phyloP scores from a whole-genome alignment of 2,113 vertebrate species.

The Rhinolophus ferrumequinum region DNA sequence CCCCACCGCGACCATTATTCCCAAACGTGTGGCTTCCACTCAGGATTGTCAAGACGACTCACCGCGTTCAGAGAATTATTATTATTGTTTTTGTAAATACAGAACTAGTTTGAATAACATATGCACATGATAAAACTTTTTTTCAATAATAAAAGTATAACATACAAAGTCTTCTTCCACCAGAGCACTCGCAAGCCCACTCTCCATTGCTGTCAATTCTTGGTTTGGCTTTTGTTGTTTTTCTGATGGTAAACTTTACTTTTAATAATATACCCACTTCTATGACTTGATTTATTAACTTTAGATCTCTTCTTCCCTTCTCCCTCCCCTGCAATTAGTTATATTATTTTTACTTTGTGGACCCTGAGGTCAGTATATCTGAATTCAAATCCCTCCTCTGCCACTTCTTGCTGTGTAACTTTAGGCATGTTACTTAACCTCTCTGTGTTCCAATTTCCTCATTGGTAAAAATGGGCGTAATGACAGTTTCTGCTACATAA shows the following conservation, averaged over 20 bases:
- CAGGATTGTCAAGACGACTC: background rate
- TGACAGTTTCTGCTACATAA: background rate
- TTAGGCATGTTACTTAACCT: background rate
- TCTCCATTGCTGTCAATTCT: background rate
- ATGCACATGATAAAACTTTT: background rate
- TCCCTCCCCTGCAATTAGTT: background rate
- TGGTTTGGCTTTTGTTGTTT: background rate
- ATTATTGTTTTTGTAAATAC: background rate
- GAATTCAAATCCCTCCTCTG: background rate
- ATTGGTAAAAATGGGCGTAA: background rate
- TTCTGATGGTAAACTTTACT: background rate
- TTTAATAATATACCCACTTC: background rate
- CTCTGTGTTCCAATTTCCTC: background rate
- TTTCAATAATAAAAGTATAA: background rate
- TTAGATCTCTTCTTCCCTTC: background rate
- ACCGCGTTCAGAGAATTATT: background rate
- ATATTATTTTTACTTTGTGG: background rate
- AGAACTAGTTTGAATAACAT: background rate
- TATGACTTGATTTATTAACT: background rate
- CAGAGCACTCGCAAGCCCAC: fast-evolving
- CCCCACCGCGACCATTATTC: fast-evolving
- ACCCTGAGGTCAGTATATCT: background rate
- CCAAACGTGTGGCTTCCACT: fast-evolving
- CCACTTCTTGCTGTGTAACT: background rate
- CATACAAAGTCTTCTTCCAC: background rate